phyloP scores from a whole-genome alignment of 1,140 invertebrate species.

The Macrobrachium nipponense region DNA sequence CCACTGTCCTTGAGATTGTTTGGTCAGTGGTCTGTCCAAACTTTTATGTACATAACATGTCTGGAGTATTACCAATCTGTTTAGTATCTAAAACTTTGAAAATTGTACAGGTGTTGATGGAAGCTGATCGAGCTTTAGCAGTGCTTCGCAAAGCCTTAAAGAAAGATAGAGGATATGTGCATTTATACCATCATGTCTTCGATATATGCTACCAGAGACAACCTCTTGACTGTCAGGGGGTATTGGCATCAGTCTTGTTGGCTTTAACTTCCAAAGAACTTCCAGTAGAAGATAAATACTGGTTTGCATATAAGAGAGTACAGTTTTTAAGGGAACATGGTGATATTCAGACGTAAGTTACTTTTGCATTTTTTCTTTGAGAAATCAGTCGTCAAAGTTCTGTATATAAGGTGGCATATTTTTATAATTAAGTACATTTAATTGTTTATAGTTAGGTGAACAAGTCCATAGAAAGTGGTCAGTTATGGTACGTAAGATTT shows the following conservation, averaged over 20 bases:
- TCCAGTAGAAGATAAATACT: slow-evolving; percentile 58
- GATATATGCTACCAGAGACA: slow-evolving; percentile 85
- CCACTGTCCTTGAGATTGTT: too few species aligned
- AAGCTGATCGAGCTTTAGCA: slow-evolving; percentile 71
- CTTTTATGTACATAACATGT: too few species aligned
- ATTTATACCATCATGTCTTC: slow-evolving; percentile 89
- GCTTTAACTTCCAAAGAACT: slow-evolving; percentile 65
- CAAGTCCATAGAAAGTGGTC: background rate
- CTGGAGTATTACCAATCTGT: too few species aligned
- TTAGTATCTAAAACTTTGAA: too few species aligned
- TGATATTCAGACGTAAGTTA: slow-evolving; percentile 56
- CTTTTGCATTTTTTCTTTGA: background rate
- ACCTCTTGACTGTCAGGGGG: slow-evolving; percentile 73
- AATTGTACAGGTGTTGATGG: slow-evolving; percentile 67
- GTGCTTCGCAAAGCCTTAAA: slow-evolving; percentile 77
- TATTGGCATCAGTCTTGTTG: slow-evolving; percentile 65
- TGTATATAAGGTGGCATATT: background rate
- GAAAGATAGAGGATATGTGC: slow-evolving; percentile 73
- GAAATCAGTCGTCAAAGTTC: background rate
- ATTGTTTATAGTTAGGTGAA: too few species aligned
- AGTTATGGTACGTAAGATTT: too few species aligned
- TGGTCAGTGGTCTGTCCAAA: too few species aligned
- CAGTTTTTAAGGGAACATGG: slow-evolving; percentile 65
- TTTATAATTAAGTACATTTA: too few species aligned
- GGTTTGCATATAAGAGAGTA: slow-evolving; percentile 62